Conservation (phyloP, 1,140 invertebrate genomes). For the Pristionchus pacificus region DNA sequence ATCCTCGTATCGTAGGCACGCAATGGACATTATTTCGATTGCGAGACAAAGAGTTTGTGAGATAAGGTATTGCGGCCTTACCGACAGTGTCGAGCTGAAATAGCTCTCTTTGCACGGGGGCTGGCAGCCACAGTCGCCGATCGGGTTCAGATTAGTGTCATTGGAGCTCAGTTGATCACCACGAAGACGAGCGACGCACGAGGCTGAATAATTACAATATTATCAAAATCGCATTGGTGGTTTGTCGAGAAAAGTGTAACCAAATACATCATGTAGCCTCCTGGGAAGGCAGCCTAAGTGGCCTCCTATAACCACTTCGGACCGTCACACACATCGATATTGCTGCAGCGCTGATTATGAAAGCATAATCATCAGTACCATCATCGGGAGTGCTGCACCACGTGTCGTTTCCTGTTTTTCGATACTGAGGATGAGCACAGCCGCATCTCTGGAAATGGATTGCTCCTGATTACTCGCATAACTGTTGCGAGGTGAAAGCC, state of each 20-base stretch:
- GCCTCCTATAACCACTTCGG: too few species aligned
- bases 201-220: slow-evolving; percentile 1
- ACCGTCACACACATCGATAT: too few species aligned
- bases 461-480: neutral
- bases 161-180: slow-evolving; percentile 20
- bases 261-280: too few species aligned
- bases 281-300: too few species aligned
- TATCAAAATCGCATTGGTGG: neutral
- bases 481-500: neutral
- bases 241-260: too few species aligned
- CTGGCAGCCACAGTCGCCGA: slow-evolving; percentile 10
- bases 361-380: too few species aligned
- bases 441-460: neutral
- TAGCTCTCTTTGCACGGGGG: slow-evolving; percentile 19
- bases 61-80: too few species aligned
- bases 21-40: too few species aligned
- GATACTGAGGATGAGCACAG: neutral
- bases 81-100: slow-evolving; percentile 11
- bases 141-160: slow-evolving; percentile 14
- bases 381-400: neutral
- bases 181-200: slow-evolving; percentile 9
- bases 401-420: neutral
- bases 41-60: too few species aligned
- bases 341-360: too few species aligned
- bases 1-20: neutral